Evolutionary conservation across 2,888 invertebrate genomes (phyloP), one percentile per base, ranked within the genome.

Genomic region (Papilio protenor): DNA sequence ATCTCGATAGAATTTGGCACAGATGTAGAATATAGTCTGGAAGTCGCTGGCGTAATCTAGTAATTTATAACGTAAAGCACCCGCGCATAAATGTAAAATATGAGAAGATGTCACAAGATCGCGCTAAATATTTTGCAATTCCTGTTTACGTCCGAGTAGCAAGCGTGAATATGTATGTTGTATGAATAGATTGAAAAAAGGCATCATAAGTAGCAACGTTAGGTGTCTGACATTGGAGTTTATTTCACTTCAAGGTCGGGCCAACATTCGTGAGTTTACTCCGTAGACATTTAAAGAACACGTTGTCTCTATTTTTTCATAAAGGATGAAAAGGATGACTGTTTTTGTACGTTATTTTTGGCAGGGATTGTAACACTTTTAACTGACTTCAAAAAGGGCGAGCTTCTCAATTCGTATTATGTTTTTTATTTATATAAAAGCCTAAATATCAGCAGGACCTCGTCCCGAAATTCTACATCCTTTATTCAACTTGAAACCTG

Each of bases 401-500:
- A 40, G 8, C 40, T 40, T 40, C 40, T 40, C 40, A 40, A 40
- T 40, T 40, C 40, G 40, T 40, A 40, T 40, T 40, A 40, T 40
- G 40, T 40, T 40, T 40, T 40, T 40, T 40, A 40, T 40, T 40
- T 40, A 40, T 40, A 40, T 40, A 40, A 40, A 40, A 69, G 16
- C 27, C 61, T 61, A 69, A 69, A 69, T 33, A 64, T 45, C 64
- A 27, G n/a, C 40, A 66, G 64, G 64, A 45, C 16, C 12, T 12
- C 11, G 66, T 21, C 69, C 64, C 55, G 23, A 73, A 77, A 69
- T 73, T 64, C 23, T 33, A 45, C 27, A 69, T 73, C 27, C 72
- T 64, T 77, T 77, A 73, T 73, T 76, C 61, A 64, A 66, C 55
- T 66, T 5, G 66, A 73, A 77, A 77, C 73, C 45, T n/a, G 77